Evolutionary conservation across 2,888 invertebrate genomes (phyloP), one percentile per base, ranked within the genome.

Genomic region (Eremobia ochroleuca): DNA sequence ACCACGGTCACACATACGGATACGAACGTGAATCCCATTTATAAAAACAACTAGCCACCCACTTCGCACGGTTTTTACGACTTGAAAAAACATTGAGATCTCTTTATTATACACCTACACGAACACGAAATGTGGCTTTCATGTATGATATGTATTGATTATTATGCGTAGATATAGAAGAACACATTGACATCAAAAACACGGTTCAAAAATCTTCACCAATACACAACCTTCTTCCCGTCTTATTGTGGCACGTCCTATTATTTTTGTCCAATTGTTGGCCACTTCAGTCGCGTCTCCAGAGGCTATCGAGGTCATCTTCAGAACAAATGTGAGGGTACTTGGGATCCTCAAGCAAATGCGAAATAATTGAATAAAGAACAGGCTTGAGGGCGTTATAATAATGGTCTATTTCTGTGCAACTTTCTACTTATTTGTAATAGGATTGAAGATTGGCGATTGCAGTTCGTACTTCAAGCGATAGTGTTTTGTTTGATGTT

Each of bases 211-310:
- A 49, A 61, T 49, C 37, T 46, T 25, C 37, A 31, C 18, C 6
- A 52, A 37, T 52, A 55, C 55, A 34, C 1, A 49, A n/a, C 15
- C 5, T 46, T 64, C 8, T 40, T 49, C 1, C 18, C 55, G 4
- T 28, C 40, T 21, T 31, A 31, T 61, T 66, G 49, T 13, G 28
- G 46, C 62, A 34, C 25, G 15, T 25, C 59, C 21, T 31, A 55
- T 80, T 81, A 85, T 81, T 81, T 84, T 81, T 21, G 46, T 59
- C 67, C 65, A 69, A 81, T 81, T 85, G 64, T 69, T 66, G 85
- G 37, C 49, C 65, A 69, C 85, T 83, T 69, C 61, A 76, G 49
- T 43, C 46, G 34, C 64, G 46, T 52, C 68, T 43, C 25, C 81
- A 68, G n/a, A 25, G 15, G 46, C 67, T 64, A 68, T 76, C 76